Base-by-base conservation (phyloP, 53 echinoderm and acorn worm genomes). In the Holothuria leucospilota region DNA sequence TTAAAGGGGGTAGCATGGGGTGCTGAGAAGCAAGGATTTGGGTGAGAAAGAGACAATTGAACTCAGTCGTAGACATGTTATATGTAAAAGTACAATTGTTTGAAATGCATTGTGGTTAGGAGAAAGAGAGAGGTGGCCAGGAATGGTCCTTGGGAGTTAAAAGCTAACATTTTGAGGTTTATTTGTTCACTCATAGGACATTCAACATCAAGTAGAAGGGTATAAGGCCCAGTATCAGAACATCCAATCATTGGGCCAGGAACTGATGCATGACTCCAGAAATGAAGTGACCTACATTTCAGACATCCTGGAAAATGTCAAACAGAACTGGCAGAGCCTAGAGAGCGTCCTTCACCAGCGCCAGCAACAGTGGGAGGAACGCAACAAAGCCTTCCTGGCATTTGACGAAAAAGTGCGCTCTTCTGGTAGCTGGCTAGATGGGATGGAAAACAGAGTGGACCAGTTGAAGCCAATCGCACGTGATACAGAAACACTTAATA, bases 241-340 rank as follows among this genome's bases (percentile, higher is more conserved):
- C 69, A 99, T 99, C 87, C 92, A 92, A 75, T 88, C 93, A 67
- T 63, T 99, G 15, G 92, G 95, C 60, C 92, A 92, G 63, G 95
- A 95, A 59, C 93, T 99, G 25, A 34, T 94, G 63, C 86, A 92
- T 75, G 95, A 95, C 70, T 68, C 93, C 38, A 88, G 91, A 40
- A 92, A 91, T 63, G 99, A 99, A 83, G 93, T 93, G 27, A 94
- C 94, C 75, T 94, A 93, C 89, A 89, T 99, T 42, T 90, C 95
- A 1, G 99, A 99, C 78, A 93, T 95, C 82, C 41, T 90, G 77
- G 95, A 94, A 70, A 99, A 99, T 62, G 92, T 95, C 34, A 84
- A 71, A 68, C 88, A 88, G 82, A 99, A 99, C 90, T 99, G 99
- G 99, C 78, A 82, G 60, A 87, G 87, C 65, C 91, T 99, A 77